These are phyloP conservation scores for Parauchenoglanis punctatus DNA, from an alignment of 2,797 vertebrate species.

Conservation along the genomic window DNA sequence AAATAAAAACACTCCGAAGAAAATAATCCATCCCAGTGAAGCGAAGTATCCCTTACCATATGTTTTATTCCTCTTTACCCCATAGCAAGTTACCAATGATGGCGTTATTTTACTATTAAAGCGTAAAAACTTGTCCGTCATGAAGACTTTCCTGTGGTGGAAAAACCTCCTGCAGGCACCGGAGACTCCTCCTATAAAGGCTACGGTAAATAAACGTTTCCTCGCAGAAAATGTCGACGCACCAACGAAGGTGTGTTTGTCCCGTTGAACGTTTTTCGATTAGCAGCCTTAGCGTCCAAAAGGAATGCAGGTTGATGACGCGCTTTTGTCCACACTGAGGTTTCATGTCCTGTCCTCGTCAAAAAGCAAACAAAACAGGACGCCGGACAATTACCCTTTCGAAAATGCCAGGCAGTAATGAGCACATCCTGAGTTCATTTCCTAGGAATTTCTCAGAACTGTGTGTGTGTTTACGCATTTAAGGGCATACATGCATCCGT, in stretches of 20 bases:
- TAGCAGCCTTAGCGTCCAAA: no score
- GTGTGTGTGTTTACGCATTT: background rate
- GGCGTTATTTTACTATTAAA: background rate
- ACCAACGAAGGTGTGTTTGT: background rate
- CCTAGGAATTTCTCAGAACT: background rate
- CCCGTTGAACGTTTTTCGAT: no score
- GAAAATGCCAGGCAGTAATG: background rate
- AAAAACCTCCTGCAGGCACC: background rate
- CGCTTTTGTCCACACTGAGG: background rate
- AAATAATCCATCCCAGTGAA: background rate
- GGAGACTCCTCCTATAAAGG: background rate
- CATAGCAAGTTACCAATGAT: background rate
- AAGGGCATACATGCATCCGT: background rate
- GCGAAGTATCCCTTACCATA: no score
- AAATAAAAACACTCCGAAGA: background rate
- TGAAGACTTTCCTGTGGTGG: background rate
- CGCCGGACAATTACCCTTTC: slow-evolving; percentile 1
- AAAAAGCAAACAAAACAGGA: slow-evolving; percentile 15
- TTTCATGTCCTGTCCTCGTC: background rate
- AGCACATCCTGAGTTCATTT: slow-evolving; percentile 15
- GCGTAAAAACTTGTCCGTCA: background rate
- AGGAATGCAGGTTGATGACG: no score
- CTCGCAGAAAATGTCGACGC: background rate
- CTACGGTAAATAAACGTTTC: background rate
- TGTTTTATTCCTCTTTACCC: background rate